Evolutionary conservation across 2,113 vertebrate genomes (phyloP).

Genomic region (Hemibagrus wyckioides): DNA sequence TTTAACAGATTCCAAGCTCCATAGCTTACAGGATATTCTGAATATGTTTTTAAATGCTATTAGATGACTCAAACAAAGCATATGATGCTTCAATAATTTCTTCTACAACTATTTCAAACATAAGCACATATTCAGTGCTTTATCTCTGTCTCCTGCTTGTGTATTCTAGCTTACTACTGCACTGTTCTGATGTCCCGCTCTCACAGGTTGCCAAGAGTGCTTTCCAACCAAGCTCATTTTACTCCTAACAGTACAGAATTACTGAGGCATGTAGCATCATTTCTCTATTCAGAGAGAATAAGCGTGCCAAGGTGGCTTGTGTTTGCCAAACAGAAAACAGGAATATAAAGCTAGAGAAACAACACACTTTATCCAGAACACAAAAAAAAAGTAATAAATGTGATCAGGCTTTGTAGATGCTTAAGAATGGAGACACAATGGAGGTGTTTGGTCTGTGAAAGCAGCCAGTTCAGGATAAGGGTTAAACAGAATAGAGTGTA

Average conservation of each 20-base stretch:
- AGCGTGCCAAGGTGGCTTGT: not conserved
- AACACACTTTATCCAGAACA: not conserved
- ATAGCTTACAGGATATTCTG: not conserved
- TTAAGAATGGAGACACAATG: not conserved
- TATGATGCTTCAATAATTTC: not conserved
- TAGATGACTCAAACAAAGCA: not conserved
- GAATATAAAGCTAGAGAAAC: not conserved
- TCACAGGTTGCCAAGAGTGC: constrained; percentile 62
- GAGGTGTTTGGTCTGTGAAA: not conserved
- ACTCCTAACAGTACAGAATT: constrained; percentile 58
- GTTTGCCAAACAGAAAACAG: not conserved
- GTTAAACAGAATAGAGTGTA: not conserved
- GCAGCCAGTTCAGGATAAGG: not conserved
- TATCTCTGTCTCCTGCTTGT: not conserved
- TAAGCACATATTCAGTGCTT: constrained; percentile 8
- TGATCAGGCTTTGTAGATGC: not conserved
- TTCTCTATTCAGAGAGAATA: constrained; percentile 8
- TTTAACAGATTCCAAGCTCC: not conserved
- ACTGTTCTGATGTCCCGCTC: constrained; percentile 41
- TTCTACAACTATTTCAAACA: not conserved
- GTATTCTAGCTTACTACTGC: not conserved
- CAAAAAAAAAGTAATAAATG: not conserved
- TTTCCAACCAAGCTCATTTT: constrained; percentile 56
- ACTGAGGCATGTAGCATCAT: constrained; percentile 24
- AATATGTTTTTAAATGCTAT: not conserved